Percentiles rank a stretch among this genome's conserved stretches.
Evolutionary conservation across 2,888 invertebrate species (phyloP).

Genomic region (Mesopsocus fuscifrons): DNA sequence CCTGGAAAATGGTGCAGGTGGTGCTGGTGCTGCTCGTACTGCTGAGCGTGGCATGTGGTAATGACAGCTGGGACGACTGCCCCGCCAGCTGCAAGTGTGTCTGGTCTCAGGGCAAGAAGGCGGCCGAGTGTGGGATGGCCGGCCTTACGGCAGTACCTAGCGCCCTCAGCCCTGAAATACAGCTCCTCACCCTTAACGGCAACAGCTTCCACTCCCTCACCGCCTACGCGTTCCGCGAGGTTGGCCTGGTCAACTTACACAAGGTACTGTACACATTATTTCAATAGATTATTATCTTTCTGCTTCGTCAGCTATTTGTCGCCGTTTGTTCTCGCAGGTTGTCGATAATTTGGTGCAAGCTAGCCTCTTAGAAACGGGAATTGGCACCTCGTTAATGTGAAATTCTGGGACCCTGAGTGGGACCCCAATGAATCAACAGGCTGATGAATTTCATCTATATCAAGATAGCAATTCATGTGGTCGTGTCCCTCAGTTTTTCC

Average conservation of each 20-base stretch:
- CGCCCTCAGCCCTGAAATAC: slow-evolving; percentile 45
- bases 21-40: background rate
- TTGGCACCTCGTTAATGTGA: too few species aligned
- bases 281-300: too few species aligned
- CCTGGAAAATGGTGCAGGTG: background rate
- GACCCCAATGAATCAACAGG: too few species aligned
- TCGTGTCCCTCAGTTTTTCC: too few species aligned
- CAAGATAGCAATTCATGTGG: too few species aligned
- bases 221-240: slow-evolving; percentile 45
- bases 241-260: slow-evolving; percentile 58
- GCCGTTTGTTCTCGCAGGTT: too few species aligned
- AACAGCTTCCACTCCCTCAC: slow-evolving; percentile 47
- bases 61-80: slow-evolving; percentile 36
- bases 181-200: slow-evolving; percentile 43
- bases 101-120: slow-evolving; percentile 70
- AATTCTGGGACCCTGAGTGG: too few species aligned
- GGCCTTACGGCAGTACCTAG: slow-evolving; percentile 49
- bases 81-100: slow-evolving; percentile 55
- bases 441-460: too few species aligned
- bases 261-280: too few species aligned
- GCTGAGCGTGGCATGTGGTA: background rate
- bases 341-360: too few species aligned
- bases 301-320: too few species aligned
- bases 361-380: too few species aligned
- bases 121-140: slow-evolving; percentile 55